A percentile compares a stretch with the other conserved stretches of the same genome.
Conservation (phyloP, 2,113 vertebrate species). For the Notothenia rossii region DNA sequence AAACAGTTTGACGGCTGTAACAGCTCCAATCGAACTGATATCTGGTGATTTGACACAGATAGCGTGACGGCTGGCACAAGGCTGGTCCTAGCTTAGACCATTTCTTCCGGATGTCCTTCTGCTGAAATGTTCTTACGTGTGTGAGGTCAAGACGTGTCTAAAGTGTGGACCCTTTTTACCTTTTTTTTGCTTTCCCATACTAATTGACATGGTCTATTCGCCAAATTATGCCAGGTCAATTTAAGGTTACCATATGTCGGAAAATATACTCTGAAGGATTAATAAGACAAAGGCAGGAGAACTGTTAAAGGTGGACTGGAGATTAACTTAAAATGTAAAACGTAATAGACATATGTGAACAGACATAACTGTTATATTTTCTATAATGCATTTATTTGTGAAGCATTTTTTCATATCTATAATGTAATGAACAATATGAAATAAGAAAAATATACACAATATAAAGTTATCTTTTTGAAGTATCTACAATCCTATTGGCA, state of each 20-base stretch:
- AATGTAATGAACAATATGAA: neutral
- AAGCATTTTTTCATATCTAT: conserved; percentile 50
- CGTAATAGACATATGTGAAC: neutral
- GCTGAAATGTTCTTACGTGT: conserved; percentile 8
- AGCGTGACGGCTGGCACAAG: conserved; percentile 23
- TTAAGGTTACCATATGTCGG: conserved; percentile 21
- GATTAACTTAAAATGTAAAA: neutral
- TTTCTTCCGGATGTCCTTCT: conserved; percentile 30
- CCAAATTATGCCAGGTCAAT: conserved; percentile 56
- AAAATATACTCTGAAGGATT: no score
- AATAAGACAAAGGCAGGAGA: no score
- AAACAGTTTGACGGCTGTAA: conserved; percentile 46
- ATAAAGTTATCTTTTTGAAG: neutral
- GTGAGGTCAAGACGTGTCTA: conserved; percentile 26
- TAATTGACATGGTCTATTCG: conserved; percentile 31
- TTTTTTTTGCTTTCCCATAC: conserved; percentile 18
- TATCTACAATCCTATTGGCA: neutral
- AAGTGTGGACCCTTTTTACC: conserved; percentile 12
- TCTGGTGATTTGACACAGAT: conserved; percentile 39
- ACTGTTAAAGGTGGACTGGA: neutral
- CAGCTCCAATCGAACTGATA: conserved; percentile 40
- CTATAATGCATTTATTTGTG: conserved; percentile 59
- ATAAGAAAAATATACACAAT: neutral
- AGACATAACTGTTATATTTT: neutral
- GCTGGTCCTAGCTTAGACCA: neutral